Evolutionary conservation across 2,888 invertebrate species (phyloP).

Genomic region (Hyposoter dolosus): DNA sequence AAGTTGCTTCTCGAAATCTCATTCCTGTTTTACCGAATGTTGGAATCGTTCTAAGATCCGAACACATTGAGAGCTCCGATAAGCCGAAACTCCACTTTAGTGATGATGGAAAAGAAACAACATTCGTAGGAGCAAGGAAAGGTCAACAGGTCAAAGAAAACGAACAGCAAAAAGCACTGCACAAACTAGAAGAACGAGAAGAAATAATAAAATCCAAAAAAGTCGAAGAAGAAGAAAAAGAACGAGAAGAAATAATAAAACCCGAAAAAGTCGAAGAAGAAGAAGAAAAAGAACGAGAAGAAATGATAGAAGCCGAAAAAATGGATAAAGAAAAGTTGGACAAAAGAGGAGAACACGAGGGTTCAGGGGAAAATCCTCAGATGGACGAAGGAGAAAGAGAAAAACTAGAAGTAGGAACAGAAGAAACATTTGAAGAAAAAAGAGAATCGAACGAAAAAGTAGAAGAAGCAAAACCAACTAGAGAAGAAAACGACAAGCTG

Average conservation of each 20-base stretch:
- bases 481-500: not conserved
- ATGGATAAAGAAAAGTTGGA: too few species aligned
- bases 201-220: not conserved
- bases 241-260: not conserved
- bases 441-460: too few species aligned
- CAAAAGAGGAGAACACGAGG: not conserved
- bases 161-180: too few species aligned
- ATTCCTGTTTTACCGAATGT: conserved; percentile 10
- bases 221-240: not conserved
- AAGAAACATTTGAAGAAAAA: not conserved
- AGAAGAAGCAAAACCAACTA: too few species aligned
- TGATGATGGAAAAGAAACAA: not conserved
- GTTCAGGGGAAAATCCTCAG: too few species aligned
- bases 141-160: not conserved
- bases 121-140: not conserved
- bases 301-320: not conserved
- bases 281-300: too few species aligned
- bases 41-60: conserved; percentile 34
- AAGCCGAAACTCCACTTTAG: not conserved
- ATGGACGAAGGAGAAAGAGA: not conserved
- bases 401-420: not conserved
- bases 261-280: not conserved
- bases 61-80: not conserved
- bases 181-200: not conserved
- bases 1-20: conserved; percentile 15